Base-by-base conservation (phyloP, 2,888 invertebrate species). In the Ptychoptera albimana region DNA sequence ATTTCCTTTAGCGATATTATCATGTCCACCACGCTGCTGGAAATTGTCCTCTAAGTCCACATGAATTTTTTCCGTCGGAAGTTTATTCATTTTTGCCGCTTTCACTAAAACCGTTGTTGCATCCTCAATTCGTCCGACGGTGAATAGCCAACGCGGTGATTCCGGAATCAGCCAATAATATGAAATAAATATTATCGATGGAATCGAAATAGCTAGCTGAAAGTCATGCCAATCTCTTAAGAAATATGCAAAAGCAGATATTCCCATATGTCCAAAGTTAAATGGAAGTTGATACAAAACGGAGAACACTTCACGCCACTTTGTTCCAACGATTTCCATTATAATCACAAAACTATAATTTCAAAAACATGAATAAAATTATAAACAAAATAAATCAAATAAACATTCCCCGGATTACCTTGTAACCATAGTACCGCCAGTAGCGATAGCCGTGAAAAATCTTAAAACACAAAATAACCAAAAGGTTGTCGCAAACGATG, bases 341-440 rank as follows among this genome's bases (percentile, higher is more conserved):
- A 74, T 70, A 5, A 79, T 64, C 3, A 79, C 79, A 50, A 80
- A 80, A 56, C 79, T 79, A 34, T 0, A 47, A 43, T 13, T 4
- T 44, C 13, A 36, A 43, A 23, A 38, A 42, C 38, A n/a, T 43
- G 16, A 2, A 6, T 35, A 35, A 11, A 10, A 14, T 29, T 11
- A 37, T 9, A 9, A 10, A n/a, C 29, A 14, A 37, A 32, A n/a
- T n/a, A n/a, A n/a, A n/a, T n/a, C n/a, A n/a, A 32, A 23, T n/a
- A 12, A 13, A 15, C 29, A 31, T 3, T 11, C 11, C n/a, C 42
- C 4, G 7, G 23, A 44, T 45, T 45, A 61, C 62, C 63, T 60
- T 38, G 82, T 83, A 42, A 83, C 79, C 82, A 88, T 88, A 0
- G 82, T 82, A 34, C 87, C 87, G 39, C 84, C 85, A 2, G 83